Percentiles rank a stretch among this genome's conserved stretches.
phyloP scores from a whole-genome alignment of 2,113 vertebrate species.

The Solea solea region DNA sequence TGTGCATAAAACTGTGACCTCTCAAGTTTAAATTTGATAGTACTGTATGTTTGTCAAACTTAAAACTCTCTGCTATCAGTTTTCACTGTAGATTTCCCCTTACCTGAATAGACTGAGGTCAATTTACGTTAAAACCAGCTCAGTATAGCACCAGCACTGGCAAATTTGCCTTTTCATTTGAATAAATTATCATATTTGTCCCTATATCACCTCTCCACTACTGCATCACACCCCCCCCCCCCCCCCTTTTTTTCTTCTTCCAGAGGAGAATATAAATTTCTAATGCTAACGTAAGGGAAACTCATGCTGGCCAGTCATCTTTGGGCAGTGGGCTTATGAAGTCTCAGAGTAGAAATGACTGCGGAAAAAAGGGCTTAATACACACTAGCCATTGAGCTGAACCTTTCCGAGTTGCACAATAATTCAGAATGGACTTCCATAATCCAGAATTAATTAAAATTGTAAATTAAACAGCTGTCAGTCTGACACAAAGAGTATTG shows the following conservation, averaged over 20 bases:
- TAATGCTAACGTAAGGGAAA: neutral
- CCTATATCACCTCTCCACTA: constrained; percentile 3
- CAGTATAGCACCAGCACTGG: neutral
- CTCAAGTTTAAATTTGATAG: neutral
- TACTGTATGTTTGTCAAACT: neutral
- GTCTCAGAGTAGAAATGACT: neutral
- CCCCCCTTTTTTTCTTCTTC: no score
- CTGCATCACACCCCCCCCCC: constrained; percentile 3
- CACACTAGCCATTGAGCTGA: neutral
- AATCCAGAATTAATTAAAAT: no score
- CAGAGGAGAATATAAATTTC: constrained; percentile 1
- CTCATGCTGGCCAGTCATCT: neutral
- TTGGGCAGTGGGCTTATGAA: neutral
- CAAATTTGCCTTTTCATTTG: neutral
- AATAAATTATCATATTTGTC: constrained; percentile 16
- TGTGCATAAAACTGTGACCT: neutral
- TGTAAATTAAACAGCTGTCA: no score
- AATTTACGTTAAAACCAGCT: constrained; percentile 9
- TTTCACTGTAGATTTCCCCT: neutral
- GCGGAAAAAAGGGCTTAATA: neutral
- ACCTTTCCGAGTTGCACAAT: neutral
- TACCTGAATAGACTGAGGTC: neutral
- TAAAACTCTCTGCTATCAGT: neutral
- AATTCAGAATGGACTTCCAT: no score
- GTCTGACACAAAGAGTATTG: no score